Percentiles rank a stretch among this genome's conserved stretches.
Evolutionary conservation across 2,113 vertebrate genomes (phyloP).

Genomic region (Globicephala melas): DNA sequence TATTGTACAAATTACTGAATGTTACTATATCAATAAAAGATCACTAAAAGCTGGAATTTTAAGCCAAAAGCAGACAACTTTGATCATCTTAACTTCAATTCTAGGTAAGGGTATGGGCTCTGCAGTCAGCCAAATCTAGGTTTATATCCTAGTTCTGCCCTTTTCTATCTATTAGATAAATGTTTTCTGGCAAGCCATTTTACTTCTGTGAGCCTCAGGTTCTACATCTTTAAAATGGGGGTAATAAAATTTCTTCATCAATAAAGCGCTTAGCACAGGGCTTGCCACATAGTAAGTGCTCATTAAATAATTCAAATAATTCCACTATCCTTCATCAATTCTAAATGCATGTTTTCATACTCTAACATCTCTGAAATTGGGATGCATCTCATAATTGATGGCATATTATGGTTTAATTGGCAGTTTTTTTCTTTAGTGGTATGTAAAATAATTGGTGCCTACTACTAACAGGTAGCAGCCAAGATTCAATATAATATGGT

Average conservation of each 20-base stretch:
- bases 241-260: neutral
- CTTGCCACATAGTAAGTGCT: neutral
- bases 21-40: neutral
- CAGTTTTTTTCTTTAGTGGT: neutral
- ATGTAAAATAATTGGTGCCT: neutral
- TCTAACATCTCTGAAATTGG: neutral
- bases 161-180: neutral
- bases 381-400: neutral
- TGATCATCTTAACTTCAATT: neutral
- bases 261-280: neutral
- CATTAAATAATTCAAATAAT: neutral
- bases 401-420: neutral
- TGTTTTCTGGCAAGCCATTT: neutral
- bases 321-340: neutral
- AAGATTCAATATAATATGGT: neutral
- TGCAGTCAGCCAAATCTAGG: neutral
- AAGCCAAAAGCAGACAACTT: neutral
- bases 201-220: neutral
- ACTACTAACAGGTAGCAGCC: neutral
- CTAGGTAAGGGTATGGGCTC: neutral
- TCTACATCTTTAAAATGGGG: neutral
- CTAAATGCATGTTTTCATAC: neutral
- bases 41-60: neutral
- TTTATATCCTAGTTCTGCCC: neutral
- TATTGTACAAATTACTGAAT: neutral